These are phyloP conservation scores for Pogona vitticeps DNA, from an alignment of 2,113 vertebrate species.

Conservation along the genomic window DNA sequence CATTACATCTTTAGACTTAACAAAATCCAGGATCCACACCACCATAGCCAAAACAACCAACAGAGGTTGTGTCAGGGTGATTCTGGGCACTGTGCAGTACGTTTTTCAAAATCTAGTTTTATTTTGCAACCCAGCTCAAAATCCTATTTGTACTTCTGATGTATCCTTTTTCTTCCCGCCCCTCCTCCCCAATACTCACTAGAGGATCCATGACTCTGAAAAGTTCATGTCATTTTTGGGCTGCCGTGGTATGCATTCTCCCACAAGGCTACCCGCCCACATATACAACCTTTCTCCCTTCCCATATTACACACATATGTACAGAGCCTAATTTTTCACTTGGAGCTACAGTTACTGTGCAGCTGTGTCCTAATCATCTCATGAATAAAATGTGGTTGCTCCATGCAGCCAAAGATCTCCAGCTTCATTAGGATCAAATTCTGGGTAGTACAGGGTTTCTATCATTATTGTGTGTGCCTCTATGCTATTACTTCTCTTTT, in stretches of 20 bases:
- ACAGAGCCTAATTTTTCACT: constrained; percentile 13
- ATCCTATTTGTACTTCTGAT: rapidly evolving
- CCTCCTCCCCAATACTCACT: rapidly evolving
- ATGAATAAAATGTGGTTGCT: constrained; percentile 33
- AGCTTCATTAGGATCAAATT: constrained; percentile 53
- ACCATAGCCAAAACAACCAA: no score
- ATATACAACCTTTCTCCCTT: not conserved
- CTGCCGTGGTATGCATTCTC: not conserved
- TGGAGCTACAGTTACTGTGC: constrained; percentile 30
- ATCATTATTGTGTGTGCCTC: constrained; percentile 44
- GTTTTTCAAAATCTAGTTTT: constrained; percentile 2
- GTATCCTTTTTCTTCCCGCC: not conserved
- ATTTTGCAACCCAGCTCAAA: constrained; percentile 34
- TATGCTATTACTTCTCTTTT: constrained; percentile 49
- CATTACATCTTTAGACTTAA: no score
- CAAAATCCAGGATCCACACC: no score
- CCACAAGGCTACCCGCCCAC: not conserved
- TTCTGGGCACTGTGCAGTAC: no score
- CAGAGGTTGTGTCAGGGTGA: no score
- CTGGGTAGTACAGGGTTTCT: constrained; percentile 47
- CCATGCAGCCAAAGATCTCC: constrained; percentile 58
- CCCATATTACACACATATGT: constrained; percentile 11
- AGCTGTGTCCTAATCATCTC: constrained; percentile 28
- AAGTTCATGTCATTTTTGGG: not conserved
- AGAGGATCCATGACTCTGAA: not conserved